Base-by-base conservation (phyloP, 2,888 invertebrate genomes). In the Epinotia bilunana region DNA sequence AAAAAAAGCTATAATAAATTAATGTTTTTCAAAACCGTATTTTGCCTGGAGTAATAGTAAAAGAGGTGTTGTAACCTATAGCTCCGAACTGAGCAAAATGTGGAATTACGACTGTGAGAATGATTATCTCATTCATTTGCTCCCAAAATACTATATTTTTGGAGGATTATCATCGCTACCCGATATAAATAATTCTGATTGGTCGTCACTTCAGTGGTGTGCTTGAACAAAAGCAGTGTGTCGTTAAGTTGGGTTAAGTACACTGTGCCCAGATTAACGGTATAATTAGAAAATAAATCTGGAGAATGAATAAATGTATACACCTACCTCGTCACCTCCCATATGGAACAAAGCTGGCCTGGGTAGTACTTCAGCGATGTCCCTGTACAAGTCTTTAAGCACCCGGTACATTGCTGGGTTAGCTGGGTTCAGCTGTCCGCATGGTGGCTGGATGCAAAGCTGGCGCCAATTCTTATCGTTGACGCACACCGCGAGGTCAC, bases 381-480 rank as follows among this genome's bases (percentile, higher is more conserved):
- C 97, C 74, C 89, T 91, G 85, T 97, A 97, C n/a, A 98, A 89
- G 76, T 96, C 95, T 53, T 95, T 91, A 46, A 98, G 90, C 3
- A 97, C 95, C 0, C 91, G 87, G 87, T 97, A 97, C 79, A 97
- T 93, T 72, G 95, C 95, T 0, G 95, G 94, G 88, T 98, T 98
- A 2, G 96, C 94, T 0, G 97, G 97, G 88, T 98, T 98, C 16
- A 98, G 91, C 85, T 98, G 98, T 0, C 98, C 98, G 81, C 98
- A 98, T 0, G 98, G 98, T 2, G 98, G 97, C 85, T 98, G 96
- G 71, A 97, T 95, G 84, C 98, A 98, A 78, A 92, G 95, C 0
- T 92, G 88, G 2, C 96, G 94, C 97, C 97, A 98, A 0, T 96
- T 96, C 74, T 95, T 94, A 1, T 84, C 82, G 79, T 96, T 96